Base-by-base conservation (phyloP, 1,140 invertebrate genomes). In the Bombyx mandarina region DNA sequence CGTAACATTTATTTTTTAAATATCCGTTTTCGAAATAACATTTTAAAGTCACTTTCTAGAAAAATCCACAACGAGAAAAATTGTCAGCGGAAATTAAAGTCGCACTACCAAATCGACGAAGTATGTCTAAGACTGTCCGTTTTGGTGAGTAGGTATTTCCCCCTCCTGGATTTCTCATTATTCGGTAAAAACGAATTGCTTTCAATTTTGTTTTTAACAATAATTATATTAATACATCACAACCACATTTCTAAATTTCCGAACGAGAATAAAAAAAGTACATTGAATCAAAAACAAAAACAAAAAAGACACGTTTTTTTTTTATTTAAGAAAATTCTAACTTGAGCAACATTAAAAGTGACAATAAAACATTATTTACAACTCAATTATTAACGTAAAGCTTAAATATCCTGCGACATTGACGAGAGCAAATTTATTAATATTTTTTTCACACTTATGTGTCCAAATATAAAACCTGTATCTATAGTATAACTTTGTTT, bases 301-400 rank as follows among this genome's bases (percentile, higher is more conserved):
- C 52, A 50, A 22, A 51, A 35, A 51, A 35, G 4, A 35, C 4
- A 35, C 26, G 26, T 1, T 35, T 35, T 35, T 35, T 35, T 35
- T 35, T 35, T 35, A 5, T 5, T 2, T 35, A 35, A 35, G 2
- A 35, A 35, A 42, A 22, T 60, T 69, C 71, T 77, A 73, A 75
- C 71, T 82, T 82, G 79, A 82, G 79, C 79, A 82, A 79, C 56
- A 52, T 67, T 64, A 54, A 66, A 77, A 77, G 77, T 82, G 79
- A 82, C 77, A 62, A 66, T 78, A 58, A 75, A 79, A 82, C 64
- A 70, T 81, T 79, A 79, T 77, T 81, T 74, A 47, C 26, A 35
- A 35, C 4, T 35, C 26, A 35, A 35, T 3, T 35, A 35, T 3
- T 0, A 3, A 35, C 26, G 26, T 35, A 35, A 35, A 35, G 26